A percentile compares a stretch with the other conserved stretches of the same genome.
Evolutionary conservation across 2,113 vertebrate species (phyloP).

Genomic region (Prinia subflava): DNA sequence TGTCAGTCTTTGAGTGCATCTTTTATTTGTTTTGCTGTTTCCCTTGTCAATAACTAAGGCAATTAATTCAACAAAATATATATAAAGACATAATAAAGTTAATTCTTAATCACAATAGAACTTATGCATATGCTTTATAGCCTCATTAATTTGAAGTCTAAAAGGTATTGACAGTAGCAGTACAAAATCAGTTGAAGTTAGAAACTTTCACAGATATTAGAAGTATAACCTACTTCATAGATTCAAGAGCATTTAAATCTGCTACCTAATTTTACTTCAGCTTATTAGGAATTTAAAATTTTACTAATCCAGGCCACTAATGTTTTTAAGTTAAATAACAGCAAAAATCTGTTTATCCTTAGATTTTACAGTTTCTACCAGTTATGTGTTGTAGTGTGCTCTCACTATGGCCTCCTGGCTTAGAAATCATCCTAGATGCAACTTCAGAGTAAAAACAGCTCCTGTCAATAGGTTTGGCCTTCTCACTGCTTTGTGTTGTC

Average conservation of each 20-base stretch:
- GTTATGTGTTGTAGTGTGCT: background rate
- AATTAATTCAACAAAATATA: background rate
- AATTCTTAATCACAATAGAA: background rate
- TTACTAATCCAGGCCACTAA: background rate
- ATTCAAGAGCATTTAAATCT: background rate
- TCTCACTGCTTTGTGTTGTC: background rate
- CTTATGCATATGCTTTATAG: background rate
- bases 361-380: background rate
- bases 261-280: background rate
- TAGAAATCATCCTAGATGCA: background rate
- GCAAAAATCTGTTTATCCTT: background rate
- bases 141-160: background rate
- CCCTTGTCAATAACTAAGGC: background rate
- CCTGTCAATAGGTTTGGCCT: background rate
- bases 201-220: background rate
- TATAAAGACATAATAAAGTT: background rate
- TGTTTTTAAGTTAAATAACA: background rate
- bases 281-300: background rate
- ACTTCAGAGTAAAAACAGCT: background rate
- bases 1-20: background rate
- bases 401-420: background rate
- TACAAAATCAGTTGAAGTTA: background rate
- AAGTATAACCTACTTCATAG: background rate
- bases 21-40: constrained; percentile 15
- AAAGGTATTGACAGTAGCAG: background rate